Conservation (phyloP, 92 coral and sea anemone genomes). For the Bergia puertoricense region DNA sequence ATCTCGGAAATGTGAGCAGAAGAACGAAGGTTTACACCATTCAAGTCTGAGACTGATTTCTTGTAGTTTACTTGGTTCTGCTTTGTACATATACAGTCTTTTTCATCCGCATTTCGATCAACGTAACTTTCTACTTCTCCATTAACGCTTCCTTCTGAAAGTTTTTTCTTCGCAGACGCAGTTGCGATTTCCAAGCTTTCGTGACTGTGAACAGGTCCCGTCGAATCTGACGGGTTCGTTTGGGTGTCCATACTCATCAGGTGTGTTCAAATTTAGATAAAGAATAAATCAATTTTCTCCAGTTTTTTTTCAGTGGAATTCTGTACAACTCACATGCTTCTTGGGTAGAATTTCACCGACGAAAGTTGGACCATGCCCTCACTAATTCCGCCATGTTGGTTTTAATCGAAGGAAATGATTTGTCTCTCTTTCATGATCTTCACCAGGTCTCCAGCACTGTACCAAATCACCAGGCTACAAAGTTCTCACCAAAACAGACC, state of each 20-base stretch:
- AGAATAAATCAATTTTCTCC: background rate
- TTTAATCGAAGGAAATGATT: background rate
- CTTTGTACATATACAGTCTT: constrained; percentile 32
- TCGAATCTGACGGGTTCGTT: constrained; percentile 5
- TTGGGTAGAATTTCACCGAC: background rate
- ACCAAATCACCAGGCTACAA: constrained; percentile 14
- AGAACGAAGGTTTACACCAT: constrained; percentile 61
- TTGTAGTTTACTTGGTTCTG: constrained; percentile 36
- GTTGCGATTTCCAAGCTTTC: constrained; percentile 6
- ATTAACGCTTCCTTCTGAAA: constrained; percentile 18
- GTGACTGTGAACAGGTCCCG: background rate
- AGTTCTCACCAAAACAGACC: constrained; percentile 17
- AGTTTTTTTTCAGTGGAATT: background rate
- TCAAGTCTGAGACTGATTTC: constrained; percentile 73
- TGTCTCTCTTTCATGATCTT: constrained; percentile 26
- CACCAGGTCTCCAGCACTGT: constrained; percentile 20
- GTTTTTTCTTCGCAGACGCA: constrained; percentile 27
- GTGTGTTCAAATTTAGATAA: background rate
- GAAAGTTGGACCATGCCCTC: constrained; percentile 8
- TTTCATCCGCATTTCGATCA: constrained; percentile 9
- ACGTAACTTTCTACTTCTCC: constrained; percentile 8
- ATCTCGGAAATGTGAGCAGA: background rate
- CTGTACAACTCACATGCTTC: background rate
- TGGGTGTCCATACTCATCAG: constrained; percentile 30
- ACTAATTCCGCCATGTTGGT: constrained; percentile 43